Evolutionary conservation across 2,113 vertebrate genomes (phyloP), one percentile per base, ranked within the genome.

Genomic region (Xiphophorus couchianus): DNA sequence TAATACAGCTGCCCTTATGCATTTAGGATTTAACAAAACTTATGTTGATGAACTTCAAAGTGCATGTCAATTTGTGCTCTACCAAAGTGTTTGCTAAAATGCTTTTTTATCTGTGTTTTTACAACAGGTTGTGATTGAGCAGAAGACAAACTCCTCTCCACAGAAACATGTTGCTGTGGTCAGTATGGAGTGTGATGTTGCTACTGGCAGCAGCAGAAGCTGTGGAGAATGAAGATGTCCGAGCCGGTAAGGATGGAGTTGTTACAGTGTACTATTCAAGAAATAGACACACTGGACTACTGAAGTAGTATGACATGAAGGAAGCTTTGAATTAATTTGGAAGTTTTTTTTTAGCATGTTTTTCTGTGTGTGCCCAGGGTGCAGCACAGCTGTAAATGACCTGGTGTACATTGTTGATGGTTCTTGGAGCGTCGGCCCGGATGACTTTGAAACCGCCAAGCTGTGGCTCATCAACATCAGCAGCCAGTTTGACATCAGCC

Each of bases 351-450:
- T 51, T 51, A 28, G 22, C 25, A n/a, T 58, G 22, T 58, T 9
- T 25, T 58, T 58, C 5, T 68, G 12, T 28, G 2, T 72, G 37
- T 73, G 30, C 42, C 4, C 3, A 96, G 95, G 95, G 84, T 96
- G 95, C 89, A 93, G 95, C 82, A 96, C 95, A 29, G 94, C 94
- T 6, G 92, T 93, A 2, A 96, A 96, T 84, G 95, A 96, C 86
- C 87, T 96, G 81, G 95, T 96, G 19, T 95, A 94, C 51, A 92
- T 96, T 30, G 84, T 95, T 1, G 95, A 95, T 71, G 95, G 95
- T 66, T 96, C 95, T 1, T 95, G 94, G 95, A 96, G 95, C 42
- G 94, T 96, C 8, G 93, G 94, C 29, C 42, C 83, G 15, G 11
- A 54, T 0, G 93, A 95, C 85, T 96, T 96, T 61, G 93, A 96